Base-by-base conservation (phyloP, 2,113 vertebrate species). In the Ctenodactylus gundi region DNA sequence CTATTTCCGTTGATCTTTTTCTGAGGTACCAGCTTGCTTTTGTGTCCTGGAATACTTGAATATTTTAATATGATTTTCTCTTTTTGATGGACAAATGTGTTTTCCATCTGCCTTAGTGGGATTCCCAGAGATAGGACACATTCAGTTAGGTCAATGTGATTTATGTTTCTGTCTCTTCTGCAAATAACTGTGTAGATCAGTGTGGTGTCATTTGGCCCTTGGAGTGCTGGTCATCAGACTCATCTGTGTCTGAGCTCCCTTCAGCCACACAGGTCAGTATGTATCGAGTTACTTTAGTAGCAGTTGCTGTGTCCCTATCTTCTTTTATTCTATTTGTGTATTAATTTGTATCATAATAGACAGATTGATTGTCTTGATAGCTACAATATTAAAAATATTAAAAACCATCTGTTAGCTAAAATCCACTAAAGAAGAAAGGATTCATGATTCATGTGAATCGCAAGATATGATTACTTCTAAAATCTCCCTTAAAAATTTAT, bases 1-100 rank as follows among this genome's bases (percentile, higher is more conserved):
- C 97, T 95, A 86, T 96, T 97, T 97, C 96, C 78, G 68, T 97
- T 97, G 89, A 95, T 90, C 98, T 92, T 93, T 98, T 97, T 95
- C 77, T 83, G 80, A 94, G 95, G 73, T 96, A 82, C 83, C 92
- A 96, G 0, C 91, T 97, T 39, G 85, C 95, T 96, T 93, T 86
- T 80, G 0, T 97, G 96, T 94, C 97, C 97, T 98, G 75, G 97
- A 67, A 78, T 96, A 91, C 90, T 97, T 98, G 95, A 93, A 77
- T 97, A 90, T 93, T 95, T 97, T 89, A 0, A 82, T 80, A 57
- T 44, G 73, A 88, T 96, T 95, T 73, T 57, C 77, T 36, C 7
- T 70, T 83, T 51, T 67, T 95, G 55, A 76, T 25, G 53, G 73
- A 90, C 39, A 85, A 34, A 94, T 91, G 84, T 87, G 18, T 57